Evolutionary conservation across 2,888 invertebrate genomes (phyloP), one percentile per base, ranked within the genome.

Genomic region (Dicranocentrus wangi): DNA sequence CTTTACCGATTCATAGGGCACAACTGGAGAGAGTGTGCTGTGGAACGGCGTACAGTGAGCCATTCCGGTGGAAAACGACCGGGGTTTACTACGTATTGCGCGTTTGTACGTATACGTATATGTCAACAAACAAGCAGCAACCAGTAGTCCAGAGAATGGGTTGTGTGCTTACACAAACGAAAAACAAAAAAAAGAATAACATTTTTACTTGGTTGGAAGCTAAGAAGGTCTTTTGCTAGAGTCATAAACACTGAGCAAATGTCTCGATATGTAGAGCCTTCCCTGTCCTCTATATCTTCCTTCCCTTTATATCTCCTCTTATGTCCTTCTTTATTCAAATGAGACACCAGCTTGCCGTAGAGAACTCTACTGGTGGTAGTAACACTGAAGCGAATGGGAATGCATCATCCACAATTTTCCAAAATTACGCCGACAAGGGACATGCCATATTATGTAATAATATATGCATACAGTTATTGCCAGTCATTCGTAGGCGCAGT

Each of bases 381-480:
- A 13, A 43, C n/a, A n/a, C n/a, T n/a, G n/a, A n/a, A n/a, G n/a
- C n/a, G n/a, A n/a, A n/a, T n/a, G n/a, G n/a, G n/a, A 13, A 53
- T 19, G 53, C 7, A 53, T 53, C 53, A 53, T 53, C 19, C n/a
- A 53, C n/a, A 39, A 19, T 66, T 43, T 42, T 32, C 39, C 1
- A 47, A 69, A 77, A 61, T 61, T 51, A 77, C 21, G 51, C 68
- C 77, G 43, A 66, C 76, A 66, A 58, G 76, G 47, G 76, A 76
- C 68, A 60, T 68, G 66, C 72, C 61, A 72, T 65, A 73, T 73
- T 51, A 53, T 25, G 27, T 73, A 73, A 65, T 69, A 68, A 60
- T 76, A 42, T 76, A 66, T 68, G 61, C 68, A 77, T 68, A 60
- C 28, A 69, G 47, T 68, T 76, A 77, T 68, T 69, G 68, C 68